Evolutionary conservation across 2,888 invertebrate genomes (phyloP).

Genomic region (Thyatira batis): DNA sequence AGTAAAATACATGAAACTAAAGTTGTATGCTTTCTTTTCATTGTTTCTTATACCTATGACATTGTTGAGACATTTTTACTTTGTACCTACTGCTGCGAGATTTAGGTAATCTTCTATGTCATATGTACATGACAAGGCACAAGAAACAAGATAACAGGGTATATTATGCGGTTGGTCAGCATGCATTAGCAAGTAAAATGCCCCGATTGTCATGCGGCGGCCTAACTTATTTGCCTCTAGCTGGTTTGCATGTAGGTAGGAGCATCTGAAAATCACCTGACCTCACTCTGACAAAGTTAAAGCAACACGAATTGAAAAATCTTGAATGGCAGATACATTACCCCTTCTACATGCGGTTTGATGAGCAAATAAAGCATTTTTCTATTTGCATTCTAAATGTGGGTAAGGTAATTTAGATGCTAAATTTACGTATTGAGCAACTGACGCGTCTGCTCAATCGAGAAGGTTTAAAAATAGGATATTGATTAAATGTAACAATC

Average conservation of each 20-base stretch:
- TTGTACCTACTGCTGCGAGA: background rate
- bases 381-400: no score
- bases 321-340: background rate
- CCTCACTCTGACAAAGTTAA: background rate
- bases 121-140: conserved; percentile 17
- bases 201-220: conserved; percentile 48
- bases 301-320: background rate
- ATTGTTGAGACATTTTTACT: no score
- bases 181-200: conserved; percentile 64
- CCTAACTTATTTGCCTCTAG: conserved; percentile 37
- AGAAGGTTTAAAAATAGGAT: conserved; percentile 17
- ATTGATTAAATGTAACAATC: conserved; percentile 40
- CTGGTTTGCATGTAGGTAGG: conserved; percentile 19
- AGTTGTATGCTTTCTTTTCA: no score
- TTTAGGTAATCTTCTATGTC: conserved; percentile 1
- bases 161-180: conserved; percentile 40
- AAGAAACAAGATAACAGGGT: conserved; percentile 37
- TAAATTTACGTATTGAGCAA: background rate
- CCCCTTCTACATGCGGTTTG: no score
- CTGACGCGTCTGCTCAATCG: background rate
- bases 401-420: background rate
- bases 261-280: conserved; percentile 14
- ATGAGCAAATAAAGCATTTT: no score
- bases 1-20: background rate
- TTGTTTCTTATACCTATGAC: no score